Evolutionary conservation across 2,888 invertebrate genomes (phyloP).

Genomic region (Zelleria hepariella): DNA sequence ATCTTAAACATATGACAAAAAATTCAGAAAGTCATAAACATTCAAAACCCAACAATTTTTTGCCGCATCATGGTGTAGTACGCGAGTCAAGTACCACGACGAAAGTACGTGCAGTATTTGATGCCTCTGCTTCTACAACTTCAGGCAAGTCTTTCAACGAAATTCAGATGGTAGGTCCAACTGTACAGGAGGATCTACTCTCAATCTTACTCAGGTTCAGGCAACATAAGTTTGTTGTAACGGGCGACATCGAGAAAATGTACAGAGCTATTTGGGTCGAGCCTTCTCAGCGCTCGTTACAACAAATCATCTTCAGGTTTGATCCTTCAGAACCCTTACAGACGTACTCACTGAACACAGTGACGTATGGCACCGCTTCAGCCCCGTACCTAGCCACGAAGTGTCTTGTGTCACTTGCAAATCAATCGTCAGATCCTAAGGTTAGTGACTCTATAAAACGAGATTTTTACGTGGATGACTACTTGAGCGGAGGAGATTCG

Average conservation of each 20-base stretch:
- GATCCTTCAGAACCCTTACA: conserved; percentile 12
- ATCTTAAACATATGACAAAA: not conserved
- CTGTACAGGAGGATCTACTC: conserved; percentile 14
- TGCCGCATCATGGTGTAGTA: conserved; percentile 15
- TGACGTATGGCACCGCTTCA: conserved; percentile 17
- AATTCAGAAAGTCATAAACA: not conserved
- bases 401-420: conserved; percentile 9
- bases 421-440: not conserved
- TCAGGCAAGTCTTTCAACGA: conserved; percentile 14
- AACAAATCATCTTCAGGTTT: conserved; percentile 16
- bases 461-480: not conserved
- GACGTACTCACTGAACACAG: conserved; percentile 13
- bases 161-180: conserved; percentile 13
- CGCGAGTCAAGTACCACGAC: conserved; percentile 13
- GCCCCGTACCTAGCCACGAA: conserved; percentile 7
- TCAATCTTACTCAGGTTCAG: not conserved
- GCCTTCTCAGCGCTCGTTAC: conserved; percentile 10
- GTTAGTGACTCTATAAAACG: not conserved
- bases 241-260: conserved; percentile 6
- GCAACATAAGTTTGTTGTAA: conserved; percentile 5
- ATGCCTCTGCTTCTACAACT: conserved; percentile 9
- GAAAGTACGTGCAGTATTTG: conserved; percentile 6
- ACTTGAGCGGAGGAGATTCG: not conserved
- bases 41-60: not conserved
- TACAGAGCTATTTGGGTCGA: conserved; percentile 2